Conservation (phyloP, 2,797 vertebrate species). For the Nannoperca australis region DNA sequence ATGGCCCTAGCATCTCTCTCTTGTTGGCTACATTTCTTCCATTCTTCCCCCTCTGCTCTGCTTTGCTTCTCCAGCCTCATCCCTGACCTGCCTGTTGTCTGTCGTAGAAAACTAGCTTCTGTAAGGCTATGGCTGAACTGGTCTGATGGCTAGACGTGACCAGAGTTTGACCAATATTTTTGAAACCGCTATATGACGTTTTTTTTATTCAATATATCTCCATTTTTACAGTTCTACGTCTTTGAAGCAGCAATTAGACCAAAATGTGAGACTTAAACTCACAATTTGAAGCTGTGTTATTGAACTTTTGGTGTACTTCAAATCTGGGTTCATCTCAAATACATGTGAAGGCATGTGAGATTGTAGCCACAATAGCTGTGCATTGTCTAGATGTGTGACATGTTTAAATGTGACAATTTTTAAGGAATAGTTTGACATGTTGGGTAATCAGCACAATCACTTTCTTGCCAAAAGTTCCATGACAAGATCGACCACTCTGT, state of each 20-base stretch:
- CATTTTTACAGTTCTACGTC: neutral
- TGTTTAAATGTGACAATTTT: conserved; percentile 4
- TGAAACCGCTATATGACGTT: neutral
- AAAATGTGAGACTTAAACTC: conserved; percentile 1
- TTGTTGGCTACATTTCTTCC: neutral
- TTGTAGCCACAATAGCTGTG: neutral
- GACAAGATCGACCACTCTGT: neutral
- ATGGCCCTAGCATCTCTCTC: neutral
- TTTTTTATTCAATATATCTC: neutral
- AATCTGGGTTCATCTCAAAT: neutral
- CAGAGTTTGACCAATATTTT: neutral
- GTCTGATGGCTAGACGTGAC: conserved; percentile 9
- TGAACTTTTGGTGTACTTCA: neutral
- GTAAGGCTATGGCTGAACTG: neutral
- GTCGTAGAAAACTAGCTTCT: neutral
- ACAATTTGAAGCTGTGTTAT: neutral
- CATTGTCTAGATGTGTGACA: neutral
- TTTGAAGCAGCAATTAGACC: neutral
- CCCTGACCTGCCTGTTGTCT: neutral
- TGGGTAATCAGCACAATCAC: neutral
- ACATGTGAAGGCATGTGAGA: neutral
- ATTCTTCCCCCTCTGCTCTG: neutral
- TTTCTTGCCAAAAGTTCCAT: neutral
- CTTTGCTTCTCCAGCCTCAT: neutral
- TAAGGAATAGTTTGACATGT: conserved; percentile 1